Percentiles rank a stretch among this genome's conserved stretches.
Evolutionary conservation across 1,140 invertebrate species (phyloP).

Genomic region (Sipha flava): DNA sequence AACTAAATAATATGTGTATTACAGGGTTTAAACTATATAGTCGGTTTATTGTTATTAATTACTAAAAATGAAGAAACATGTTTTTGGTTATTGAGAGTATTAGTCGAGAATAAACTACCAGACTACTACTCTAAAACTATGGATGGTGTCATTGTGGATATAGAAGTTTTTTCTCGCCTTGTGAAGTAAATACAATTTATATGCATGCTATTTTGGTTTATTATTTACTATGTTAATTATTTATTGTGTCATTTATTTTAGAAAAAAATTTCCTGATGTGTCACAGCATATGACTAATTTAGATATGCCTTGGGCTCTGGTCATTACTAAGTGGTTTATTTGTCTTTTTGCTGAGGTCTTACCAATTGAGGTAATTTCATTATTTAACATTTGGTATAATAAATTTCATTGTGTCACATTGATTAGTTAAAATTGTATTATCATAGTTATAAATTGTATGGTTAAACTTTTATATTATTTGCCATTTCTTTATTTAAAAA

Average conservation of each 20-base stretch:
- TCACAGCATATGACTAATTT: conserved; percentile 66
- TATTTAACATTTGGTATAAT: background rate
- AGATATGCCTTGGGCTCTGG: conserved; percentile 74
- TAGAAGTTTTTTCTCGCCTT: conserved; percentile 76
- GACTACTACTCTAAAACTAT: conserved; percentile 83
- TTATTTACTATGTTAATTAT: background rate
- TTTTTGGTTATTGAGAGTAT: conserved; percentile 81
- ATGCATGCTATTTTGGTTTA: no score
- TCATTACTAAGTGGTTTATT: conserved; percentile 89
- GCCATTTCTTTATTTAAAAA: no score
- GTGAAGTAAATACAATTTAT: conserved; percentile 49
- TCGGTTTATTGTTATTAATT: conserved; percentile 71
- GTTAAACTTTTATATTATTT: no score
- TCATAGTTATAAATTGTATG: no score
- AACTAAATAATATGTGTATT: conserved; percentile 22
- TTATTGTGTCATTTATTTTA: conserved; percentile 42
- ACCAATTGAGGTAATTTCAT: conserved; percentile 62
- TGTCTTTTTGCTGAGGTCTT: conserved; percentile 86
- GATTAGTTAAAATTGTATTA: no score
- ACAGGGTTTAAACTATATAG: conserved; percentile 83
- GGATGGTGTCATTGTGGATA: conserved; percentile 76
- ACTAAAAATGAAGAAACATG: conserved; percentile 81
- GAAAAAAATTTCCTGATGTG: conserved; percentile 67
- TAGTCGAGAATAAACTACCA: conserved; percentile 78
- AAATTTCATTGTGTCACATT: background rate